A percentile compares a stretch with the other conserved stretches of the same genome.
Conservation (phyloP, 2,113 vertebrate species). For the Myodes glareolus region DNA sequence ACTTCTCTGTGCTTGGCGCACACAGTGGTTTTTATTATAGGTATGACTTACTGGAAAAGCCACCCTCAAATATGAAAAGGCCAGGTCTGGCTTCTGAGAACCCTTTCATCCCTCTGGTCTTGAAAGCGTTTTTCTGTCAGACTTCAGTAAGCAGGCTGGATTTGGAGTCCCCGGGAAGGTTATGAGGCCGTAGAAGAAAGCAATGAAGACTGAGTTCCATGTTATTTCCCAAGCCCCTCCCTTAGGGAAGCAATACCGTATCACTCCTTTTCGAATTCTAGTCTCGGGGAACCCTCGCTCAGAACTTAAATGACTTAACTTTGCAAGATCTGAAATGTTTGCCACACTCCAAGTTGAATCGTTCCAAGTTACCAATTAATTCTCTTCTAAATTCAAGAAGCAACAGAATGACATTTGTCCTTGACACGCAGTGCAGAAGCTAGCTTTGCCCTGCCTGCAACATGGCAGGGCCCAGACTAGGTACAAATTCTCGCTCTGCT, state of each 20-base stretch:
- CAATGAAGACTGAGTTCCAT: constrained; percentile 23
- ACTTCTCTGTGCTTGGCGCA: constrained; percentile 5
- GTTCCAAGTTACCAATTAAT: not conserved
- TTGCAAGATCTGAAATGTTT: constrained; percentile 23
- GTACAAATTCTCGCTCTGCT: not conserved
- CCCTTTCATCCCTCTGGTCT: constrained; percentile 9
- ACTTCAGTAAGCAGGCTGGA: constrained; percentile 28
- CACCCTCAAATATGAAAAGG: constrained; percentile 26
- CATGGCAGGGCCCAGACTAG: too few species aligned
- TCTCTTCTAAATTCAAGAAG: not conserved
- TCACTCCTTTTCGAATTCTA: constrained; percentile 33
- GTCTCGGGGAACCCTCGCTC: not conserved
- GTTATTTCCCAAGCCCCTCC: constrained; percentile 29
- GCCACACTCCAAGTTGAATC: constrained; percentile 33
- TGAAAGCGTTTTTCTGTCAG: constrained; percentile 44
- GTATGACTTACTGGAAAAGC: not conserved
- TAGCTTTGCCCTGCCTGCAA: not conserved
- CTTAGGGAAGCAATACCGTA: not conserved
- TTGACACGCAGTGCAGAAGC: not conserved
- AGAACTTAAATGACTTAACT: constrained; percentile 21
- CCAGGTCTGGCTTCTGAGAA: not conserved
- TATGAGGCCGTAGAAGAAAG: constrained; percentile 32
- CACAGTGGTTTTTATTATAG: not conserved
- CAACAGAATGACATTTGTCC: not conserved
- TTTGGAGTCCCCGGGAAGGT: constrained; percentile 41